Conservation (phyloP, 2,888 invertebrate species). For the Campaea margaritaria region DNA sequence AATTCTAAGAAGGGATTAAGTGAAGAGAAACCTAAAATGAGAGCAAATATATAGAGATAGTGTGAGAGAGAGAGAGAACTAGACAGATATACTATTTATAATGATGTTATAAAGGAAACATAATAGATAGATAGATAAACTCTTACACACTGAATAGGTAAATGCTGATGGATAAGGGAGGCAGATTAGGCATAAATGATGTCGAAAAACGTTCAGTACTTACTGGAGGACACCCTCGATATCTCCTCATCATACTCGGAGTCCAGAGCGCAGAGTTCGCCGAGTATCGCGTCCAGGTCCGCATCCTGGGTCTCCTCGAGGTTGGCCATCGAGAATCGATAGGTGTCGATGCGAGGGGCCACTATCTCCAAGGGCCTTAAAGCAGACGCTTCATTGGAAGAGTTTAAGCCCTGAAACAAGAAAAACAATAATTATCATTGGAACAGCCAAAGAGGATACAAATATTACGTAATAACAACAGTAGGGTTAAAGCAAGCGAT, state of each 20-base stretch:
- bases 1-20: too few species aligned
- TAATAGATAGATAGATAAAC: too few species aligned
- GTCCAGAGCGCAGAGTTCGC: conserved; percentile 97
- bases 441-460: too few species aligned
- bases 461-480: too few species aligned
- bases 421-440: conserved; percentile 21
- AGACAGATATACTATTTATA: too few species aligned
- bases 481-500: too few species aligned
- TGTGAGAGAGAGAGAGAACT: too few species aligned
- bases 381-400: conserved; percentile 77
- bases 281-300: conserved; percentile 98
- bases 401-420: conserved; percentile 89
- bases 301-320: conserved; percentile 98
- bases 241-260: conserved; percentile 86
- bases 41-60: too few species aligned
- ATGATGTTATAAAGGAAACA: too few species aligned
- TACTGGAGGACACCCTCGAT: conserved; percentile 76
- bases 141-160: too few species aligned
- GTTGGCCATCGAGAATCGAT: conserved; percentile 98
- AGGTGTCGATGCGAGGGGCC: conserved; percentile 94
- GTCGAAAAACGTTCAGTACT: conserved; percentile 28
- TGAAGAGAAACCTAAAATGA: too few species aligned
- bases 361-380: conserved; percentile 89
- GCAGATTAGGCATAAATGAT: neutral
- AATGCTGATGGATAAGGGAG: too few species aligned